These are phyloP conservation scores for Glaucomys volans DNA, from an alignment of 2,113 vertebrate species.

Conservation along the genomic window DNA sequence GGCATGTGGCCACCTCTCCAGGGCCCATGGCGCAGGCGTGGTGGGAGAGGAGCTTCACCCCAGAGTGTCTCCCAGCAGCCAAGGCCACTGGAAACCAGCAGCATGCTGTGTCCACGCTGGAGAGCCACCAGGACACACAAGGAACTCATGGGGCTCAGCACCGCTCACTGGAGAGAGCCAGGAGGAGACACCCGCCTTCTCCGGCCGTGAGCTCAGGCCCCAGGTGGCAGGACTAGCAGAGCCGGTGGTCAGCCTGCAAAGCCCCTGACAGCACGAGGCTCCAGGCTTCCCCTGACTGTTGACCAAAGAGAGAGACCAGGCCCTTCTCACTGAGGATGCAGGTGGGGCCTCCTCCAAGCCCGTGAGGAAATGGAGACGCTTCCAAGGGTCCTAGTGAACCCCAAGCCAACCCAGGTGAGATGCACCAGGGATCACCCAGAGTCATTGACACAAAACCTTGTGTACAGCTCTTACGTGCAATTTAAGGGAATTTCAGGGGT, in stretches of 20 bases:
- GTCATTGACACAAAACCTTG: rapidly evolving
- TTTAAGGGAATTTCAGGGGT: not conserved
- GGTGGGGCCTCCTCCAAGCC: rapidly evolving
- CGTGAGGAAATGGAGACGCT: not conserved
- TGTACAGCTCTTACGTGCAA: rapidly evolving
- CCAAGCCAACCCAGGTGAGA: rapidly evolving
- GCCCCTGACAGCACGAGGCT: rapidly evolving
- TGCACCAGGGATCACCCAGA: rapidly evolving
- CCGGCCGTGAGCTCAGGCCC: rapidly evolving
- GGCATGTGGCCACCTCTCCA: too few species aligned
- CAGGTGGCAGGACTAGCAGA: rapidly evolving
- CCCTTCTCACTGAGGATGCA: rapidly evolving
- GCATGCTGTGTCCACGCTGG: rapidly evolving
- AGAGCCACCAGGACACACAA: too few species aligned
- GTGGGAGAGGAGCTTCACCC: too few species aligned
- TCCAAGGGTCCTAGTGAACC: rapidly evolving
- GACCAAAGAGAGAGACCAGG: rapidly evolving
- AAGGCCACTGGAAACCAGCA: not conserved
- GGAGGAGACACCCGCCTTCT: rapidly evolving
- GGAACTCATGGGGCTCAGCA: too few species aligned
- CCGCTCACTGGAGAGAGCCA: not conserved
- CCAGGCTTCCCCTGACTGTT: rapidly evolving
- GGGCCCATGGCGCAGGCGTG: too few species aligned
- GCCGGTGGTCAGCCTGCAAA: not conserved
- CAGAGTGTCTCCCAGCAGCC: rapidly evolving